Conservation (phyloP, 2,797 vertebrate genomes). For the Garrulus glandarius region DNA sequence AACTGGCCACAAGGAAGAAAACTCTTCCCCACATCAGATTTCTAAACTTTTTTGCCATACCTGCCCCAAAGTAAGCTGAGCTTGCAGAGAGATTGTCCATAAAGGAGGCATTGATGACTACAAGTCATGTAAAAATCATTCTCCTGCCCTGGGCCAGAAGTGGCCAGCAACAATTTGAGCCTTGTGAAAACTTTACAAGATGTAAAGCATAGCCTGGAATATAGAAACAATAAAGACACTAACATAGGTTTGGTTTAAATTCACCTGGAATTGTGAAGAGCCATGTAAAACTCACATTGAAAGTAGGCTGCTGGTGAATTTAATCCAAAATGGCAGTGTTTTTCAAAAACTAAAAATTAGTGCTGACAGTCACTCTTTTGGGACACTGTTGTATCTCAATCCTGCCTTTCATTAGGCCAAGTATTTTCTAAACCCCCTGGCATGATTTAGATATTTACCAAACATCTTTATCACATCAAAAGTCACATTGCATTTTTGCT, state of each 20-base stretch:
- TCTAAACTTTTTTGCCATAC: neutral
- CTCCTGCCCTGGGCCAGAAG: neutral
- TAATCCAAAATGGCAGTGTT: neutral
- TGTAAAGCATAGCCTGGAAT: neutral
- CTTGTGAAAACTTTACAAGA: neutral
- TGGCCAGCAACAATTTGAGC: neutral
- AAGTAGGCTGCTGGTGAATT: neutral
- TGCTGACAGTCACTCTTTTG: neutral
- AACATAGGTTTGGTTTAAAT: neutral
- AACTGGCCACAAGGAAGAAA: neutral
- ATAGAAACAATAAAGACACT: neutral
- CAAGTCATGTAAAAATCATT: accelerated
- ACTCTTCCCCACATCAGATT: neutral
- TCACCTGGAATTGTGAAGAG: neutral
- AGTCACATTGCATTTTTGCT: neutral
- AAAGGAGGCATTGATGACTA: neutral
- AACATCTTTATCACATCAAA: neutral
- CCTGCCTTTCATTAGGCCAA: accelerated
- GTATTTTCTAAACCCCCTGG: neutral
- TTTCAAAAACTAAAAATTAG: neutral
- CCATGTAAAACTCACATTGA: neutral
- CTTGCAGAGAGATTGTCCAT: neutral
- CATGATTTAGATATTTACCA: neutral
- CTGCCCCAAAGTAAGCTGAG: neutral
- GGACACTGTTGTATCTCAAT: neutral